These are phyloP conservation scores for Ormyrus pomaceus DNA, from an alignment of 2,888 invertebrate species.

Conservation along the genomic window DNA sequence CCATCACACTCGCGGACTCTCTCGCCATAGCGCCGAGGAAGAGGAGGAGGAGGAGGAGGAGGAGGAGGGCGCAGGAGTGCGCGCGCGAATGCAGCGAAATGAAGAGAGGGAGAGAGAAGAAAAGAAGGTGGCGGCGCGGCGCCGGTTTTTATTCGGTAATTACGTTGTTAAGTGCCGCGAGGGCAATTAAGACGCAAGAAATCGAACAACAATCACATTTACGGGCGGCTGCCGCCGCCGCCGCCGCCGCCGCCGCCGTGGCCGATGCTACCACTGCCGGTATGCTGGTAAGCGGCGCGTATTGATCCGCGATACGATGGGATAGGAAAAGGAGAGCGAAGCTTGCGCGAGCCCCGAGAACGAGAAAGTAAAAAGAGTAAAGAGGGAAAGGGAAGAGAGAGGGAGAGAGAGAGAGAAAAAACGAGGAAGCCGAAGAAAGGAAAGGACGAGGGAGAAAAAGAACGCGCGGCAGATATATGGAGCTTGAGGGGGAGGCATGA, in stretches of 20 bases:
- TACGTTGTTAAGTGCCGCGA: conserved; percentile 71
- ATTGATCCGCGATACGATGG: conserved; percentile 54
- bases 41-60: conserved; percentile 8
- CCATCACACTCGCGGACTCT: too few relatives aligned
- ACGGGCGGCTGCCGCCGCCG: conserved; percentile 59
- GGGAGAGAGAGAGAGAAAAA: conserved; percentile 7
- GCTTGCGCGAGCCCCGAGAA: conserved; percentile 30
- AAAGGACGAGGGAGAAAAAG: conserved; percentile 26
- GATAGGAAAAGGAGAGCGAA: conserved; percentile 58
- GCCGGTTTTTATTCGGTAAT: conserved; percentile 69
- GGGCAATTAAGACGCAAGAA: conserved; percentile 73
- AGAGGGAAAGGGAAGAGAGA: conserved; percentile 3
- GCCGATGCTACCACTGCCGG: not conserved
- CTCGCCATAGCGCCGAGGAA: not conserved
- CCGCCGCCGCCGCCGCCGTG: not conserved
- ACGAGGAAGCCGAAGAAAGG: not conserved
- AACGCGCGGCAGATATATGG: conserved; percentile 38
- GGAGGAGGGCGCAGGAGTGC: not conserved
- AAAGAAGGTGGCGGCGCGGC: conserved; percentile 45
- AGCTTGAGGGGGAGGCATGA: conserved; percentile 16
- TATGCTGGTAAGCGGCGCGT: conserved; percentile 21
- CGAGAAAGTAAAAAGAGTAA: too few relatives aligned
- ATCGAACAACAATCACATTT: conserved; percentile 73
- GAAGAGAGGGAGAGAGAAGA: not conserved
- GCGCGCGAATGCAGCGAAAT: too few relatives aligned